Evolutionary conservation across 2,797 vertebrate genomes (phyloP), one percentile per base, ranked within the genome.

Genomic region (Lithobates sylvaticus): DNA sequence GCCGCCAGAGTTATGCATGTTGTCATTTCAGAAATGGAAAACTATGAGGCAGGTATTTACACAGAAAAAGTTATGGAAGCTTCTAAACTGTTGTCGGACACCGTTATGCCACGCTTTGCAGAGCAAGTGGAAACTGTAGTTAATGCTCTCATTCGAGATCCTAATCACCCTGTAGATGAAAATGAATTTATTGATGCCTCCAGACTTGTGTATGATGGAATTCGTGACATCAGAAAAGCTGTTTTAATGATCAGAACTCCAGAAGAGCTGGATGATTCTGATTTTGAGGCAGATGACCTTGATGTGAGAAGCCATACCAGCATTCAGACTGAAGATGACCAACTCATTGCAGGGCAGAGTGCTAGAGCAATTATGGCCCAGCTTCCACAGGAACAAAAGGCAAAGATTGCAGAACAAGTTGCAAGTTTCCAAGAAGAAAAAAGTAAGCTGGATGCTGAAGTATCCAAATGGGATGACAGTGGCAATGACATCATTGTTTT

Each of bases 171-270:
- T 0, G 94, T 99, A 94, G 98, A 99, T 54, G 98, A 99, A 90
- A 99, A 99, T 0, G 98, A 99, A 91, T 99, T 99, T 90, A 99
- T 99, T 1, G 98, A 99, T 54, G 98, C 98, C 16, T 99, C 98
- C 0, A 97, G 98, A 3, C 94, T 99, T 88, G 98, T 99, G 0
- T 99, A 99, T 10, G 98, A 99, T 0, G 98, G 98, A 32, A 97
- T 99, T 80, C 96, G 98, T 1, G 98, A 99, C 91, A 99, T 99
- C 92, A 95, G 98, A 91, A 99, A 99, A 93, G 98, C 98, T 0
- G 97, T 99, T 58, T 92, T 99, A 76, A 99, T 99, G 98, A 99
- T 99, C 92, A 94, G 98, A 94, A 99, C 98, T 89, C 98, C 98
- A 3, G 98, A 99, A 76, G 98, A 99, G 91, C 47, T 99, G 93